phyloP scores from a whole-genome alignment of 35 echinoderm and acorn worm genomes.

The Hemicentrotus pulcherrimus region DNA sequence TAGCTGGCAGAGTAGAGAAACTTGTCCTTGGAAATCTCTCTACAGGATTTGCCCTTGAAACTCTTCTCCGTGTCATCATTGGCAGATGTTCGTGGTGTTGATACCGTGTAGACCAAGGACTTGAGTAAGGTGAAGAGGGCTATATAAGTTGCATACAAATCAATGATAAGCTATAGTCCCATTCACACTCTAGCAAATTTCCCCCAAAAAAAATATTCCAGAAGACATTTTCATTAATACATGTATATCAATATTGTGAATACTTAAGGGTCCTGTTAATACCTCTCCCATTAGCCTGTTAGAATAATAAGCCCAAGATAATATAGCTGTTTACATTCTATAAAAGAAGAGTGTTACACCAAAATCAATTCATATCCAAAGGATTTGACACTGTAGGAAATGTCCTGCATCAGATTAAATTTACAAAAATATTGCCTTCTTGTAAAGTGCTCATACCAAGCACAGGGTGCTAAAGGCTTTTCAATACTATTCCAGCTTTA shows the following conservation, averaged over 20 bases:
- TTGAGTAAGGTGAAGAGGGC: slow-evolving; percentile 6
- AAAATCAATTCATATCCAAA: too few relatives aligned
- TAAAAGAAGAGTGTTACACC: too few relatives aligned
- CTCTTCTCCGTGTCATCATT: background rate
- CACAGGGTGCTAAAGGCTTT: too few relatives aligned
- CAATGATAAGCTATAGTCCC: background rate
- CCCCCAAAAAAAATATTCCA: too few relatives aligned
- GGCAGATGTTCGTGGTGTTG: background rate
- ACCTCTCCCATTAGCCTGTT: background rate
- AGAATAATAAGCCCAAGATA: background rate
- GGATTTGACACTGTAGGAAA: too few relatives aligned
- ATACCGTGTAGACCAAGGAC: background rate
- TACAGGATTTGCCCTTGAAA: slow-evolving; percentile 1
- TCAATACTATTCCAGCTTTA: too few relatives aligned
- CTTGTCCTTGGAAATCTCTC: background rate
- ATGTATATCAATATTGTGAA: background rate
- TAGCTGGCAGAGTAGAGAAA: background rate
- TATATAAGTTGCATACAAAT: background rate
- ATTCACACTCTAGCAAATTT: background rate
- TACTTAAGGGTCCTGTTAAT: background rate
- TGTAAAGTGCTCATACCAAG: too few relatives aligned
- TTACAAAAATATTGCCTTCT: too few relatives aligned
- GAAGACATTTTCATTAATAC: too few relatives aligned
- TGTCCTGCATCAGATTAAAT: too few relatives aligned
- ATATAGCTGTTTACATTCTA: too few relatives aligned